These are phyloP conservation scores for Cyphomyrus plagiostoma DNA, from an alignment of 2,113 vertebrate genomes.

Conservation along the genomic window DNA sequence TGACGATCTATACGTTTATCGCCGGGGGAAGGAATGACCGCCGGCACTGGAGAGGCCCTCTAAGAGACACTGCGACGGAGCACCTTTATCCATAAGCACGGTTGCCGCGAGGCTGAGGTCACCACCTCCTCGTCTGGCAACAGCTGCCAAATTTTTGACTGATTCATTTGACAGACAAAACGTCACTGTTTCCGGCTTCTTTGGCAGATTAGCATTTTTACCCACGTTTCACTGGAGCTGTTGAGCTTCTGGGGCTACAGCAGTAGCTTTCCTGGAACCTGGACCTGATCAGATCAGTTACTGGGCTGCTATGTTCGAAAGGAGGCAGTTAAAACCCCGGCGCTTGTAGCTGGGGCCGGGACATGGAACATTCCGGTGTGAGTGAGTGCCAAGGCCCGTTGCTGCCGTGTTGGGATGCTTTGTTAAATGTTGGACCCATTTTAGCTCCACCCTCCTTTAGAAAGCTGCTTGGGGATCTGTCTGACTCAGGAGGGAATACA, in stretches of 20 bases:
- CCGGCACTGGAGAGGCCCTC: conserved; percentile 29
- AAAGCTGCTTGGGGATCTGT: not conserved
- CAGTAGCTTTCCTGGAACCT: not conserved
- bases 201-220: not conserved
- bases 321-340: not conserved
- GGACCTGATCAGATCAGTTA: not conserved
- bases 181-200: not conserved
- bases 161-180: not conserved
- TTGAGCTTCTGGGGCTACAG: not conserved
- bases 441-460: not conserved
- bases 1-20: conserved; percentile 24
- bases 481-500: not conserved
- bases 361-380: not conserved
- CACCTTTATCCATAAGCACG: not conserved
- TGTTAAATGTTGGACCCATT: not conserved
- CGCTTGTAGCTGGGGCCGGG: not conserved
- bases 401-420: not conserved
- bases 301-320: not conserved
- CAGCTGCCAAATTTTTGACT: not conserved
- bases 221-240: not conserved
- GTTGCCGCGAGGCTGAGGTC: not conserved
- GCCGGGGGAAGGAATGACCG: conserved; percentile 32
- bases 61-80: conserved; percentile 34
- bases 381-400: not conserved
- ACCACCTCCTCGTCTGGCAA: not conserved